Evolutionary conservation across 2,888 invertebrate genomes (phyloP), one percentile per base, ranked within the genome.

Genomic region (Eilema sororculum): DNA sequence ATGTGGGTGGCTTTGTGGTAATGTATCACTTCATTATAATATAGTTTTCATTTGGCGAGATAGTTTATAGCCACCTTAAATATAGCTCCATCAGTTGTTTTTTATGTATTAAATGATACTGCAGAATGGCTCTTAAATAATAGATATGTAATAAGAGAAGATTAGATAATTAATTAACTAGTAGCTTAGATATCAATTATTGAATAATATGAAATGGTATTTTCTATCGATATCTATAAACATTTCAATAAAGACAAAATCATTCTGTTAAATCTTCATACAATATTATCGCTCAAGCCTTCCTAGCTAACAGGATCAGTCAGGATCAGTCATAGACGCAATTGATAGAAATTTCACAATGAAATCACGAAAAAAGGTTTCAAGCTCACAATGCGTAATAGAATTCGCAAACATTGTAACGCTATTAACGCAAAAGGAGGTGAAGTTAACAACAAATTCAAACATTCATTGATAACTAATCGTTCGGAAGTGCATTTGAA

Each of bases 321-420:
- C 90, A 86, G 88, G 90, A 92, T 93, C 89, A 91, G 87, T 90
- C 90, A 86, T 88, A 87, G 78, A 83, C 81, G 91, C 91, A 91
- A 92, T 91, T 85, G 88, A 87, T 89, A 89, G 90, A 91, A 88
- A 87, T 79, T 84, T 84, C 81, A 87, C 90, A 90, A 90, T 86
- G 88, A 88, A 86, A 79, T 82, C 76, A 88, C 87, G 90, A 90
- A 87, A 28, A 87, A 84, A 83, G 80, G 84, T 79, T 85, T 89
- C 84, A 87, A 89, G 83, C 83, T 84, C 86, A 94, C 94, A 95
- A 95, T 91, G 91, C 90, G 94, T 94, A 95, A 95, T 95, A 95
- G 93, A 94, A 95, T 91, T 93, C 92, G 87, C 93, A 93, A 94
- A 95, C 90, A 95, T 94, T 93, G 91, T 94, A 94, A 93, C 92